Conservation (phyloP, 2,113 vertebrate species). For the Clarias magur region DNA sequence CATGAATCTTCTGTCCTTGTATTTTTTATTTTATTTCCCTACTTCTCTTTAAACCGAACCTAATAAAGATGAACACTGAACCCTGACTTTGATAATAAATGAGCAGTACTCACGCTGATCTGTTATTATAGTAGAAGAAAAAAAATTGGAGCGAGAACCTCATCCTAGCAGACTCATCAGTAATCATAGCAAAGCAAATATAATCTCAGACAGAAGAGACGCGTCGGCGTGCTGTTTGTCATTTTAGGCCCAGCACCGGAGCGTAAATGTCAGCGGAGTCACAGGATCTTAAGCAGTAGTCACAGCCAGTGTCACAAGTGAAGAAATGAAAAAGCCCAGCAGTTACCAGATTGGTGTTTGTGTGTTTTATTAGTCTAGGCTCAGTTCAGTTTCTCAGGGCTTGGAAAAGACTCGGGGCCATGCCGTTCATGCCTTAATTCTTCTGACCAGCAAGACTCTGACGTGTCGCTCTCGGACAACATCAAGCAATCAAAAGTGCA, state of each 20-base stretch:
- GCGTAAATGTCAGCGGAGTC: conserved; percentile 45
- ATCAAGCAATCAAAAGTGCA: conserved; percentile 63
- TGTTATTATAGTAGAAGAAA: neutral
- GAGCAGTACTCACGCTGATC: neutral
- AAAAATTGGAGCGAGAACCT: neutral
- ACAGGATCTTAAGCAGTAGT: conserved; percentile 19
- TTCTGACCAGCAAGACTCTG: conserved; percentile 46
- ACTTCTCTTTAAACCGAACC: neutral
- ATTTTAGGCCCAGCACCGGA: conserved; percentile 19
- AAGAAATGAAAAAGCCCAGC: conserved; percentile 51
- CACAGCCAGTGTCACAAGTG: conserved; percentile 19
- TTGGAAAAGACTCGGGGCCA: conserved; percentile 41
- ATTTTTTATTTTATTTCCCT: neutral
- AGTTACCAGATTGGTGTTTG: conserved; percentile 40
- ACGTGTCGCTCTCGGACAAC: conserved; percentile 52
- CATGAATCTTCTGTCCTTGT: neutral
- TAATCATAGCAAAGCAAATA: neutral
- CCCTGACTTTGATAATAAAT: neutral
- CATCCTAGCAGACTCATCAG: neutral
- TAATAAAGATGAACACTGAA: neutral
- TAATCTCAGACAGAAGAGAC: neutral
- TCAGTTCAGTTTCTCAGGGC: conserved; percentile 25
- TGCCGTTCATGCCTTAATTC: conserved; percentile 54
- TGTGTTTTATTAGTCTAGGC: conserved; percentile 34
- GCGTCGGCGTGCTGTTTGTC: neutral